These are phyloP conservation scores for Agrypnus murinus DNA, from an alignment of 2,888 invertebrate genomes.

Conservation along the genomic window DNA sequence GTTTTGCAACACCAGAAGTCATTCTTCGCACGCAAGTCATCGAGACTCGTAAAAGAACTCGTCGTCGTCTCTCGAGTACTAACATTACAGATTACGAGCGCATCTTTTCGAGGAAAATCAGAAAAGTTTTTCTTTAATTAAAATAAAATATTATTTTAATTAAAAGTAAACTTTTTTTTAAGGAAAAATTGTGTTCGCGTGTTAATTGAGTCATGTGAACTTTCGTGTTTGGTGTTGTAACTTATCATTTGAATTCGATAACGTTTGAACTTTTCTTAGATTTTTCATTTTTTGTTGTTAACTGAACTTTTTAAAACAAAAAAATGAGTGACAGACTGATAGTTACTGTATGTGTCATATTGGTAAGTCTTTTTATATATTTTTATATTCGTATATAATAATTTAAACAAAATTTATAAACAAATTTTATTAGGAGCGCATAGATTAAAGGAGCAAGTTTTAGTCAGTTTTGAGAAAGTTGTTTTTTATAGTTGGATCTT, in stretches of 20 bases:
- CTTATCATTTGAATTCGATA: not conserved
- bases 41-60: slow-evolving; percentile 9
- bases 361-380: slow-evolving; percentile 12
- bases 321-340: slow-evolving; percentile 15
- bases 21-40: slow-evolving; percentile 53
- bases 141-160: no score
- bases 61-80: not conserved
- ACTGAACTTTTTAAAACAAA: not conserved
- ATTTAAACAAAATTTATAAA: slow-evolving; percentile 2
- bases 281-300: no score
- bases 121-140: not conserved
- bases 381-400: slow-evolving; percentile 2
- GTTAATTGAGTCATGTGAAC: slow-evolving; percentile 9
- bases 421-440: not conserved
- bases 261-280: slow-evolving; percentile 3
- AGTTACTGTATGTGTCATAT: not conserved
- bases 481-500: no score
- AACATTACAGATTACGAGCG: not conserved
- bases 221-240: slow-evolving; percentile 11
- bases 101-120: slow-evolving; percentile 7
- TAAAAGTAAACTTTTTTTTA: not conserved
- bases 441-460: not conserved
- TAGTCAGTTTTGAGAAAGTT: no score
- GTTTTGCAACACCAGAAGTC: slow-evolving; percentile 52
- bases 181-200: slow-evolving; percentile 7